Evolutionary conservation across 2,888 invertebrate genomes (phyloP), one percentile per base, ranked within the genome.

Genomic region (Craniophora ligustri): DNA sequence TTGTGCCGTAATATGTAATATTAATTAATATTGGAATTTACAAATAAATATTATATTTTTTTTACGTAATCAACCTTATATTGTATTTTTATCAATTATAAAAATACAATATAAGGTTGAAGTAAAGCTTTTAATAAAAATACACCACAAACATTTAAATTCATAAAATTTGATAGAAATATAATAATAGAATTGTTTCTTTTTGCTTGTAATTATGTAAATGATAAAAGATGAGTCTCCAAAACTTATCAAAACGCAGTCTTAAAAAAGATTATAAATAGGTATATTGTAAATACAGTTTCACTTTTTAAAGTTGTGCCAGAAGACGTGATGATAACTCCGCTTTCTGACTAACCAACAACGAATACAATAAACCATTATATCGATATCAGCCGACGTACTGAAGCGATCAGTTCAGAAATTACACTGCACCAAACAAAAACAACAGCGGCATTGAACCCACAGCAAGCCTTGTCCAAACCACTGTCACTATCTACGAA

Each of bases 401-500:
- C 46, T 50, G 11, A 34, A 49, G 64, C 38, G 15, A 63, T 62
- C 59, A 63, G 57, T 58, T 53, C 51, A 44, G 38, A 41, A 49
- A 73, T 72, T 68, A 74, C 64, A 47, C 44, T 30, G 21, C 11
- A 47, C 31, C 23, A 36, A 55, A 67, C 56, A 73, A 77, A 74
- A 74, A 65, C 67, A 61, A 63, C 64, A 46, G 40, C 54, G 58
- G 63, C 69, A 59, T 70, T 68, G 65, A 66, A 44, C 54, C 58
- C 47, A 49, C 49, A 55, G 28, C 42, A 28, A 35, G 41, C 48
- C 42, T 55, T 48, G 61, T 48, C 39, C 30, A 41, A 38, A 67
- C 54, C 59, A 67, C 73, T 76, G 64, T 74, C 72, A 64, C 70
- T 75, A 67, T 70, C 66, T 51, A 64, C 50, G 13, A 65, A 66